Base-by-base conservation (phyloP, 2,888 invertebrate genomes). In the Eristalis pertinax region DNA sequence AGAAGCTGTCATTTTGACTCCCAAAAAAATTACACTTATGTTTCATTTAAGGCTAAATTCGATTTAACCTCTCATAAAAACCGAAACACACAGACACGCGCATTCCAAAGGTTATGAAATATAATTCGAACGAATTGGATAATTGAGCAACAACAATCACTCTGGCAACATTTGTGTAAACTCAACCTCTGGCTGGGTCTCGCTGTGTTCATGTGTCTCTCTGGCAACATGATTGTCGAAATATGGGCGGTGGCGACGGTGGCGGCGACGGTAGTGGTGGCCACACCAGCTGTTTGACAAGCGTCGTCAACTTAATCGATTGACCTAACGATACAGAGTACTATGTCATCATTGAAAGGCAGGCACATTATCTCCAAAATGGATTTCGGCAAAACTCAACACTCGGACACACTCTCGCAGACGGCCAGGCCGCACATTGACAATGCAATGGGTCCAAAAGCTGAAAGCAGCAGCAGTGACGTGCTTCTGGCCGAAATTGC, bases 81-180 rank as follows among this genome's bases (percentile, higher is more conserved):
- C 26, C 70, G 43, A 81, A 73, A 80, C 69, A 85, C 65, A n/a
- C n/a, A n/a, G n/a, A n/a, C n/a, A n/a, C n/a, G n/a, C n/a, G n/a
- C n/a, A 82, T 69, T 77, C 41, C 70, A 73, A 78, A 81, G 74
- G 50, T 82, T 86, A 62, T 77, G 79, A 87, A 86, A 88, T 80
- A 76, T 77, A 79, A 77, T 81, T 84, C 82, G 83, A 80, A 86
- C 87, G 63, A 82, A 83, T 80, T 83, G 75, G 80, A 72, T 86
- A 86, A 82, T 86, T 86, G 83, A 78, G 78, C 75, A 86, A 86
- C 65, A 74, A 65, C 75, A 79, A 86, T 74, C 78, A 58, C 77
- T 75, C 78, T 69, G 78, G 78, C 70, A 82, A 86, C 74, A 86
- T n/a, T n/a, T 50, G 50, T 50, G 50, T 81, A 35, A 69, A 75